A percentile compares a stretch with the other conserved stretches of the same genome.
phyloP scores from a whole-genome alignment of 2,797 vertebrate species.

The Manis crassicaudata region DNA sequence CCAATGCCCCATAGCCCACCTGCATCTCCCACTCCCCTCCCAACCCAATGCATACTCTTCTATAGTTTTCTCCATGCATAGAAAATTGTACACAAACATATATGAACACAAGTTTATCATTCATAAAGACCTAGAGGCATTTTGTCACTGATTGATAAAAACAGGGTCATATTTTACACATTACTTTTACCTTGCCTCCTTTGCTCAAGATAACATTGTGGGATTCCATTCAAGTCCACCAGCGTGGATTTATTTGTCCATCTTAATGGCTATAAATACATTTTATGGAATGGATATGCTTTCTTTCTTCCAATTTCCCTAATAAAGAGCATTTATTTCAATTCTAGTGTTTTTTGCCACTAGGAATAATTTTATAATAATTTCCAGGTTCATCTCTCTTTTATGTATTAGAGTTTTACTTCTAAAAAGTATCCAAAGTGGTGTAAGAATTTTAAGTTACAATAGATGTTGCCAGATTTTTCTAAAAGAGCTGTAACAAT shows the following conservation, averaged over 20 bases:
- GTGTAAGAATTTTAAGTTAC: background rate
- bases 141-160: constrained; percentile 13
- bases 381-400: background rate
- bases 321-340: background rate
- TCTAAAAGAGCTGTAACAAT: background rate
- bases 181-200: background rate
- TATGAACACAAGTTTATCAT: background rate
- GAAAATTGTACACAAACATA: constrained; percentile 22
- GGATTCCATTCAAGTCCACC: background rate
- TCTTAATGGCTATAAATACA: background rate
- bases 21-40: background rate
- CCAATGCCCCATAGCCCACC: background rate
- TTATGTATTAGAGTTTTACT: background rate
- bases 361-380: constrained; percentile 17
- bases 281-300: background rate
- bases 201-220: background rate
- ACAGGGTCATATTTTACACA: background rate
- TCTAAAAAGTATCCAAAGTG: constrained; percentile 6
- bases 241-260: background rate
- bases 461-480: background rate
- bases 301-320: background rate
- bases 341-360: background rate
- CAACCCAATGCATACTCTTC: background rate
- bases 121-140: constrained; percentile 9
- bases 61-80: constrained; percentile 5